Base-by-base conservation (phyloP, 2,797 vertebrate genomes). In the Anguilla megastoma region DNA sequence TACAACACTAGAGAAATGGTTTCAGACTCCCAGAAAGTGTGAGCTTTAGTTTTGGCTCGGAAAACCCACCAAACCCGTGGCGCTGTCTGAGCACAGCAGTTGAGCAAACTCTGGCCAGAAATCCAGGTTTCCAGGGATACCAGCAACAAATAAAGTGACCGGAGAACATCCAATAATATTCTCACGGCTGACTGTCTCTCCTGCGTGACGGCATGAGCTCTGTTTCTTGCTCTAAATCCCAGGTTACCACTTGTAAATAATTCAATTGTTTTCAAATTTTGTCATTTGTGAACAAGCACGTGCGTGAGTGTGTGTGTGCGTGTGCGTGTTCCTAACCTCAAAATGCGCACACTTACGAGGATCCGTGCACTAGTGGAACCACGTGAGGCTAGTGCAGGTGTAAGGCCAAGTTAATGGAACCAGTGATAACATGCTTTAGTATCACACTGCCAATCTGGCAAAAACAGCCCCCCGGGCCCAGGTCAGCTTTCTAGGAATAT, bases 391-490 rank as follows among this genome's bases (percentile, higher is more conserved):
- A 45, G 3, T 41, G 36, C 85, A 89, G 87, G 36, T 36, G 36
- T 36, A 36, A 83, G 79, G 85, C 45, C 41, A 36, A 69, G 54
- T 87, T 90, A 71, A 89, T 86, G 90, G 87, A 80, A 63, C 45
- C 86, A 84, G 74, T 88, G 91, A 91, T 93, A 88, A 89, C 66
- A 84, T 83, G 69, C 87, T 88, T 92, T 90, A 89, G 91, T 2
- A 24, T n/a, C 89, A 91, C 9, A 74, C 69, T 74, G 21, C n/a
- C n/a, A 66, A 66, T 66, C n/a, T 66, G n/a, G 21, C 63, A 66
- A 66, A 66, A 66, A 66, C 21, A n/a, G 5, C 63, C 3, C 18
- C 18, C 24, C 5, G 21, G 66, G 30, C 27, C 66, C 66, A 30
- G n/a, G 66, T 71, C n/a, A 71, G 14, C 36, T 21, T 76, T 41